Base-by-base conservation (phyloP, 2,113 vertebrate genomes). In the Corythoichthys intestinalis region DNA sequence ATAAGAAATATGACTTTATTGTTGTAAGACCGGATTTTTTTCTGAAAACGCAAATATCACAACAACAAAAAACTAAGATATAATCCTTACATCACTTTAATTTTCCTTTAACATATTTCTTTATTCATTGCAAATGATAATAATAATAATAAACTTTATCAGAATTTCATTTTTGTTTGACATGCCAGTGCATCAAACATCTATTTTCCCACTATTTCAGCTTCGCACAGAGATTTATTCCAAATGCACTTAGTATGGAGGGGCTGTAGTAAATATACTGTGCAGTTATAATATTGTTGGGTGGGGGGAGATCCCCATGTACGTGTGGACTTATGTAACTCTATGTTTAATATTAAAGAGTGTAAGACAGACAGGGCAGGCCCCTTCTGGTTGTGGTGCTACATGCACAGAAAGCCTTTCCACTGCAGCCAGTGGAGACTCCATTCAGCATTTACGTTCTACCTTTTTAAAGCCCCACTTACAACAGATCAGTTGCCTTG, bases 401-500 rank as follows among this genome's bases (percentile, higher is more conserved):
- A 81, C 84, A 81, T 87, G 85, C 87, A 84, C 80, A 89, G 83
- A 86, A 85, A 86, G 79, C 82, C 81, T 88, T 83, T 86, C 75
- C 81, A 77, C 81, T 84, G 88, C 85, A 86, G 88, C 88, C 79
- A 72, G 83, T 71, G 20, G 75, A 82, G 80, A 82, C 78, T 66
- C 67, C 74, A 79, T 72, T 77, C 68, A 79, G 79, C 70, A 65
- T 76, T 75, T 75, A 70, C 73, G 78, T 69, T 76, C 78, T 66
- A 72, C 69, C 75, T 74, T 74, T 76, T 73, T 50, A 38, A 81
- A 1, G 34, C 12, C 56, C 56, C 4, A 14, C 48, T 15, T 37
- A 35, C 79, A 85, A 78, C 79, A 71, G 65, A 88, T 86, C 72
- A 79, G 89, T 89, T 90, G 87, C 89, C 87, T 90, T 89, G 85